A percentile compares a stretch with the other conserved stretches of the same genome.
These are phyloP conservation scores for Pelobates cultripes DNA, from an alignment of 2,797 vertebrate species.

Conservation along the genomic window DNA sequence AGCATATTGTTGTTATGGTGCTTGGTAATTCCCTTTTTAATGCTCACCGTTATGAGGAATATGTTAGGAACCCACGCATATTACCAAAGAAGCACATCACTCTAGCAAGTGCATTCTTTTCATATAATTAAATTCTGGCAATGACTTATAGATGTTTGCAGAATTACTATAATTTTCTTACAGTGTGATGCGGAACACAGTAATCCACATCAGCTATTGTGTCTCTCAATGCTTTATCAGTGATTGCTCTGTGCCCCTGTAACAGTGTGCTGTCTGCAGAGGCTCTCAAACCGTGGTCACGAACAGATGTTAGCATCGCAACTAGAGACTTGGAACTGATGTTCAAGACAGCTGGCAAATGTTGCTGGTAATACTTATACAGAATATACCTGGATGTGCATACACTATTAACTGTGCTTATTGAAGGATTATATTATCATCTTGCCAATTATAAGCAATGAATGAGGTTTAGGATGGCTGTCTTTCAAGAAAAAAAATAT, in stretches of 20 bases:
- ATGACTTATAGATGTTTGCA: not conserved
- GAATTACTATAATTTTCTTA: not conserved
- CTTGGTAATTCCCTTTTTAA: too few relatives aligned
- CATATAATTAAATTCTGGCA: constrained; percentile 6
- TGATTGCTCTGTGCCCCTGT: constrained; percentile 13
- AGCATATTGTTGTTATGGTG: too few relatives aligned
- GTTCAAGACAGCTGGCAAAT: constrained; percentile 67
- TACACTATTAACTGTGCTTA: constrained; percentile 51
- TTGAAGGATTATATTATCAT: constrained; percentile 27
- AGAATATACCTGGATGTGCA: constrained; percentile 60
- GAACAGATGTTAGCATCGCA: constrained; percentile 76
- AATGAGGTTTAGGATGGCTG: not conserved
- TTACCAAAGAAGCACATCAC: too few relatives aligned
- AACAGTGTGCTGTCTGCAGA: constrained; percentile 27
- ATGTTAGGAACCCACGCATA: too few relatives aligned
- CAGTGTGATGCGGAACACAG: constrained; percentile 43
- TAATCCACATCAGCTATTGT: constrained; percentile 22
- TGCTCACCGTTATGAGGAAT: too few relatives aligned
- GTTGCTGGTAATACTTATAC: constrained; percentile 51
- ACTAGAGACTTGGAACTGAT: constrained; percentile 65
- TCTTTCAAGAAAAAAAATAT: constrained; percentile 4
- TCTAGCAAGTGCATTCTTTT: too few relatives aligned
- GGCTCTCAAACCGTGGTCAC: constrained; percentile 56
- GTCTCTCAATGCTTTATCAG: constrained; percentile 41
- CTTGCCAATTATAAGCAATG: constrained; percentile 10